phyloP scores from a whole-genome alignment of 2,888 invertebrate species.

The Augochlorella aurata region DNA sequence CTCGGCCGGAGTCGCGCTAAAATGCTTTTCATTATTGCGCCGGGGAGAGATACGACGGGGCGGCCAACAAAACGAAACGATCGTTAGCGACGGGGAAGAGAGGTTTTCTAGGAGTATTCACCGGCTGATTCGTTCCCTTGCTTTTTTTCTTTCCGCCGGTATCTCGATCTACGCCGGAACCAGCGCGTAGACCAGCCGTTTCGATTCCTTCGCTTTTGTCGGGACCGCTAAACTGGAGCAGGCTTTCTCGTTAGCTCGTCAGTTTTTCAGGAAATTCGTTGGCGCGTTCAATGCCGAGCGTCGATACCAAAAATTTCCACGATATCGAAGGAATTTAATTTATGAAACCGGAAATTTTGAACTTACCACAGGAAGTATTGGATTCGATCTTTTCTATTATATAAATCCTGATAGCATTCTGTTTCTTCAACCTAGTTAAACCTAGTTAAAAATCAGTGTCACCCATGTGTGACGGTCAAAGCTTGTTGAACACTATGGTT shows the following conservation, averaged over 20 bases:
- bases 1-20: constrained; percentile 59
- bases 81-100: constrained; percentile 47
- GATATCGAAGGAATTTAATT: too few species aligned
- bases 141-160: neutral
- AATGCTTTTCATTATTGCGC: constrained; percentile 68
- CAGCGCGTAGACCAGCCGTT: neutral
- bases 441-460: too few species aligned
- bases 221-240: neutral
- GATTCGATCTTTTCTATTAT: too few species aligned
- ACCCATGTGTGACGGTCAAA: too few species aligned
- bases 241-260: neutral
- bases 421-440: too few species aligned
- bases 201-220: neutral
- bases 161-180: constrained; percentile 11
- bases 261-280: neutral
- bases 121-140: constrained; percentile 1
- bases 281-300: too few species aligned
- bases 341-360: too few species aligned
- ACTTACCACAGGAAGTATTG: too few species aligned
- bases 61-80: constrained; percentile 53
- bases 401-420: too few species aligned
- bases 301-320: too few species aligned
- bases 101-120: constrained; percentile 9
- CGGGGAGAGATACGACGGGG: constrained; percentile 30
- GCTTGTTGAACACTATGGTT: too few species aligned